Conservation (phyloP, 1,140 invertebrate species). For the Drosophila melanogaster region Release_6_plus_ISO1_MT NC_004354.4:4148501-4149000, state of each 20-base stretch:
- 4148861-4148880: constrained; percentile 47
- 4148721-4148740: constrained; percentile 48
- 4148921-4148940: constrained; percentile 9
- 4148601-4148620: constrained; percentile 3
- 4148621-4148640: background rate
- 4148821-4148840: constrained; percentile 55
- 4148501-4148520: constrained; percentile 6
- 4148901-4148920: constrained; percentile 37
- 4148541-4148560: constrained; percentile 66
- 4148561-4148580: constrained; percentile 44
- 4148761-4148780: background rate
- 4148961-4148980: constrained; percentile 44
- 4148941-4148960: constrained; percentile 49
- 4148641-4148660: constrained; percentile 20
- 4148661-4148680: constrained; percentile 42
- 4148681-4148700: constrained; percentile 58
- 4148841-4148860: constrained; percentile 56
- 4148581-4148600: constrained; percentile 24
- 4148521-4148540: constrained; percentile 18
- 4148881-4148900: constrained; percentile 48
- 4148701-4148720: constrained; percentile 44
- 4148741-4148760: constrained; percentile 35
- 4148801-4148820: constrained; percentile 30
- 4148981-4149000: constrained; percentile 45
- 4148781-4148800: background rate